Conservation (phyloP, 2,888 invertebrate species). For the Nasonovia ribisnigri region DNA sequence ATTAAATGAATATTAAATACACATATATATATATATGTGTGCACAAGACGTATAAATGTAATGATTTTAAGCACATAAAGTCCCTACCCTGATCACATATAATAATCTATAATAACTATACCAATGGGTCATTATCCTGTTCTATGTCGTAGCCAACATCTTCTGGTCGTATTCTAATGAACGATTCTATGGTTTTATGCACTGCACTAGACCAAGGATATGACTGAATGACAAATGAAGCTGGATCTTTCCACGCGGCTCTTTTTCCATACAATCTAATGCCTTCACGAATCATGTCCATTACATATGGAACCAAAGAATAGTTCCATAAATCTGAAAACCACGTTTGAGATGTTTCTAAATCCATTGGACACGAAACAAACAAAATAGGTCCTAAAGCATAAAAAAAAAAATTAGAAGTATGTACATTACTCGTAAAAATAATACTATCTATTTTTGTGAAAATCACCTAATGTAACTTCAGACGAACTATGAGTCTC, state of each 20-base stretch:
- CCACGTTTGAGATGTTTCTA: constrained; percentile 84
- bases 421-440: not conserved
- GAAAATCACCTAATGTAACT: constrained; percentile 85
- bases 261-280: constrained; percentile 88
- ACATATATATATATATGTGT: too few species aligned
- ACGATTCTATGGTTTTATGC: constrained; percentile 58
- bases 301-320: constrained; percentile 93
- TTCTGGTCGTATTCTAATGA: constrained; percentile 83
- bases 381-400: constrained; percentile 76
- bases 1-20: not conserved
- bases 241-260: constrained; percentile 94
- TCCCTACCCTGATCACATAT: not conserved
- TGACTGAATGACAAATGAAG: constrained; percentile 89
- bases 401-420: not conserved
- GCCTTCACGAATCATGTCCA: constrained; percentile 95
- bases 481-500: constrained; percentile 98
- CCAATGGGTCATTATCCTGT: constrained; percentile 87
- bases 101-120: constrained; percentile 70
- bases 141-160: constrained; percentile 87
- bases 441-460: not conserved
- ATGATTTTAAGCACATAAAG: not conserved
- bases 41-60: too few species aligned
- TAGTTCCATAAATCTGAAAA: constrained; percentile 99
- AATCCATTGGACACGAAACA: constrained; percentile 79
- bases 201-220: constrained; percentile 83